Percentiles rank a stretch among this genome's conserved stretches.
These are phyloP conservation scores for Bombyx mandarina DNA, from an alignment of 1,140 invertebrate species.

Conservation along the genomic window DNA sequence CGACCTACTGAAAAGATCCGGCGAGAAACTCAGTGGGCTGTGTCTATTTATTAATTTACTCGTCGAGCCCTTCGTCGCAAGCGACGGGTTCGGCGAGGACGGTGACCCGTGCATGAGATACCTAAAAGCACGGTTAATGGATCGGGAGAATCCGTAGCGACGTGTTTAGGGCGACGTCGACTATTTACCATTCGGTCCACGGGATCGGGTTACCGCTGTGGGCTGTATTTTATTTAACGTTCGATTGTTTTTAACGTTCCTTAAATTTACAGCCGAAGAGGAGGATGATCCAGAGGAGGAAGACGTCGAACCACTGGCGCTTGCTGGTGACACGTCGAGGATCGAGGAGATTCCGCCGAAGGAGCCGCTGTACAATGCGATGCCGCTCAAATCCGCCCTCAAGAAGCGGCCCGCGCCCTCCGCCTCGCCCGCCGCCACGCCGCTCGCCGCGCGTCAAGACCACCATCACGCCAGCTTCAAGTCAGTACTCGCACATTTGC, in stretches of 20 bases:
- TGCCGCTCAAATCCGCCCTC: slow-evolving; percentile 91
- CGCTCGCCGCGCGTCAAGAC: slow-evolving; percentile 83
- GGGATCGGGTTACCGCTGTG: too few species aligned
- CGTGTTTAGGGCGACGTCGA: too few species aligned
- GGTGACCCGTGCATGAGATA: too few species aligned
- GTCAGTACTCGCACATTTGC: slow-evolving; percentile 46
- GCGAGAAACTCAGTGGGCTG: too few species aligned
- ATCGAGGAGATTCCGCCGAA: slow-evolving; percentile 92
- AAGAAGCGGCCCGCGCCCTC: slow-evolving; percentile 82
- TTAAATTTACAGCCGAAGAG: slow-evolving; percentile 40
- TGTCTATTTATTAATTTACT: too few species aligned
- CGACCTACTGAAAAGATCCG: too few species aligned
- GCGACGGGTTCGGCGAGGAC: too few species aligned
- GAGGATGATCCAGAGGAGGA: slow-evolving; percentile 74
- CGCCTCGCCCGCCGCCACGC: slow-evolving; percentile 80
- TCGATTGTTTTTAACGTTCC: not conserved
- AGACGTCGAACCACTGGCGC: slow-evolving; percentile 67
- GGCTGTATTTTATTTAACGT: too few species aligned
- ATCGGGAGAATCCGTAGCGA: too few species aligned
- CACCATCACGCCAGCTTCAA: slow-evolving; percentile 73
- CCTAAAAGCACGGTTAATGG: too few species aligned
- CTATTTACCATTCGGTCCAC: too few species aligned
- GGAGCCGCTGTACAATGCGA: slow-evolving; percentile 88
- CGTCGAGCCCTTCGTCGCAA: too few species aligned
- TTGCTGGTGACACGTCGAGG: slow-evolving; percentile 82